phyloP scores from a whole-genome alignment of 2,888 invertebrate species.

The Nomada goodeniana region DNA sequence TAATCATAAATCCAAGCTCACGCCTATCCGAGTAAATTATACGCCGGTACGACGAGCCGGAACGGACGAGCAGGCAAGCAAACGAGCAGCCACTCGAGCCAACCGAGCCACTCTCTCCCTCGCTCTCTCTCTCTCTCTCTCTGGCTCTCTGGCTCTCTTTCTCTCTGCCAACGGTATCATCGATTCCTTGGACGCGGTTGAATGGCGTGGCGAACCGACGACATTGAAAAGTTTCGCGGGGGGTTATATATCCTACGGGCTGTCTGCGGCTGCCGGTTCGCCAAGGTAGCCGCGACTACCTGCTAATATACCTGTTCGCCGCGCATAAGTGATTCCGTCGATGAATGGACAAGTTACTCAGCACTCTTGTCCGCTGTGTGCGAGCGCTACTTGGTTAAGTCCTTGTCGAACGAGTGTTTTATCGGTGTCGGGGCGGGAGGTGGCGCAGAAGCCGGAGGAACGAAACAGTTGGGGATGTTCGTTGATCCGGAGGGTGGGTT shows the following conservation, averaged over 20 bases:
- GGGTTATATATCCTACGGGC: constrained; percentile 50
- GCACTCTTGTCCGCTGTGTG: constrained; percentile 12
- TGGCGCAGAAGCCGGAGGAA: no score
- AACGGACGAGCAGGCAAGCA: constrained; percentile 29
- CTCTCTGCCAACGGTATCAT: constrained; percentile 40
- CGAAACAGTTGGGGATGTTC: no score
- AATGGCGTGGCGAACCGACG: constrained; percentile 60
- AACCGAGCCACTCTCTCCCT: background rate
- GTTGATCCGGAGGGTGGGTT: no score
- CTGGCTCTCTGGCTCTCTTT: background rate
- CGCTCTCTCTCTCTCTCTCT: background rate
- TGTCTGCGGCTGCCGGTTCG: constrained; percentile 48
- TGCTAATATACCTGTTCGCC: constrained; percentile 59
- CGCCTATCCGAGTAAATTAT: constrained; percentile 64
- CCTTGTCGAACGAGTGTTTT: background rate
- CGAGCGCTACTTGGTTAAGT: constrained; percentile 15
- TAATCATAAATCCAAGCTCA: constrained; percentile 61
- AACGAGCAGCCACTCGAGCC: constrained; percentile 1
- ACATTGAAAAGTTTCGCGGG: constrained; percentile 66
- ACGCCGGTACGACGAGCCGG: constrained; percentile 47
- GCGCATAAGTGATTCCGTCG: constrained; percentile 55
- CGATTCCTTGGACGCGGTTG: constrained; percentile 52
- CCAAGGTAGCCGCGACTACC: constrained; percentile 30
- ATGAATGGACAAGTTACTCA: constrained; percentile 62
- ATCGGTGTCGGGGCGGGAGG: background rate